Base-by-base conservation (phyloP, 2,888 invertebrate genomes). In the Eledone cirrhosa region DNA sequence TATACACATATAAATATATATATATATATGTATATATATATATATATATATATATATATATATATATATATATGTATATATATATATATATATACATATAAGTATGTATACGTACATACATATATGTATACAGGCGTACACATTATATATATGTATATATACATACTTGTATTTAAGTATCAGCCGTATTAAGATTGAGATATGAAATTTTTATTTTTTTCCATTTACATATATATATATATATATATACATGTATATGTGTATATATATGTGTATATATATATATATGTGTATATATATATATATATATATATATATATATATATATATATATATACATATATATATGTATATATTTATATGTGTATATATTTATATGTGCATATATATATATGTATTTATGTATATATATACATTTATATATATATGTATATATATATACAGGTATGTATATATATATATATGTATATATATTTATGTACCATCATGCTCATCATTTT, bases 341-440 rank as follows among this genome's bases (percentile, higher is more conserved):
- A 63, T 63, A 63, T 63, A 19, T 19, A 63, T 63, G 24, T 63
- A 63, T 63, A 13, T 63, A 63, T 63, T 24, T 63, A 63, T 63
- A 63, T 63, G 24, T 63, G 24, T 63, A 63, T 63, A 63, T 63
- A 19, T 24, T 24, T 1, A 63, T 1, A 63, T 13, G 24, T 14
- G 24, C 8, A 63, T 13, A 63, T 63, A 14, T 13, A 14, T 13
- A 7, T 63, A 13, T 63, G 8, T 13, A 24, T 7, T 53, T 4
- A 53, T 53, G n/a, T 53, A 53, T 53, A 53, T 53, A 53, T 53
- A 53, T 53, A 53, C n/a, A 53, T 53, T 22, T 53, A 53, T 53
- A 53, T 53, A 53, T 53, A 53, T 53, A 53, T 53, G n/a, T 53
- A 53, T 53, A 53, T 53, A 53, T 53, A 53, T 53, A 53, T 53